Percentiles rank a stretch among this genome's conserved stretches.
Conservation (phyloP, 1,140 invertebrate genomes). For the Formica exsecta region DNA sequence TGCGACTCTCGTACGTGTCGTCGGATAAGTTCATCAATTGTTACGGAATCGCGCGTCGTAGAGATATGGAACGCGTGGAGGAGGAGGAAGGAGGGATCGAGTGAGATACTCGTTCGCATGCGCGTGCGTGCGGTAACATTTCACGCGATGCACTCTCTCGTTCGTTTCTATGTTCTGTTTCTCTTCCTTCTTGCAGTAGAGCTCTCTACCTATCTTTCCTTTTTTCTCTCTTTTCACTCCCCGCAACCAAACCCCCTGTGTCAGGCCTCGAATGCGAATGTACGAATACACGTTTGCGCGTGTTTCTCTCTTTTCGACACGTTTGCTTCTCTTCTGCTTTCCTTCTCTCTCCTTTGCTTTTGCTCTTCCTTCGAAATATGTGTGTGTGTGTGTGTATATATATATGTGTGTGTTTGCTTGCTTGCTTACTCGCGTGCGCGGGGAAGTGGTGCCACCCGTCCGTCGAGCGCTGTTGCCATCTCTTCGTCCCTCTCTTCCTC, state of each 20-base stretch:
- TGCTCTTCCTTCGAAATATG: slow-evolving; percentile 8
- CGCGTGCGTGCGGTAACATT: slow-evolving; percentile 67
- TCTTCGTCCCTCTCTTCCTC: slow-evolving; percentile 76
- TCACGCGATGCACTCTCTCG: slow-evolving; percentile 66
- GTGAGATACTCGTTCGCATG: slow-evolving; percentile 55
- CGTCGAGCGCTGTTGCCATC: slow-evolving; percentile 82
- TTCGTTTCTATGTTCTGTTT: neutral
- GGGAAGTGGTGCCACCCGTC: slow-evolving; percentile 78
- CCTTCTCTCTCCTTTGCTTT: slow-evolving; percentile 26
- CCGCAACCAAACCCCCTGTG: neutral
- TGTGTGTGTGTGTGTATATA: too few relatives aligned
- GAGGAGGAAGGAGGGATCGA: slow-evolving; percentile 24
- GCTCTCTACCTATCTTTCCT: slow-evolving; percentile 4
- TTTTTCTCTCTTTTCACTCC: slow-evolving; percentile 28
- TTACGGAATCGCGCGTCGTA: slow-evolving; percentile 69
- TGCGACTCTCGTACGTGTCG: slow-evolving; percentile 72
- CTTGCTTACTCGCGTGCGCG: slow-evolving; percentile 54
- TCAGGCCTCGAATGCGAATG: slow-evolving; percentile 27
- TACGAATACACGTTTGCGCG: slow-evolving; percentile 42
- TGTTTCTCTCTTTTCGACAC: slow-evolving; percentile 24
- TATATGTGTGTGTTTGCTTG: neutral
- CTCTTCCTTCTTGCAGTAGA: neutral
- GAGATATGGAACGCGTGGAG: slow-evolving; percentile 47
- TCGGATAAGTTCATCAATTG: slow-evolving; percentile 74
- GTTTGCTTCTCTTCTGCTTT: slow-evolving; percentile 10